Base-by-base conservation (phyloP, 2,113 vertebrate species). In the Theropithecus gelada region DNA sequence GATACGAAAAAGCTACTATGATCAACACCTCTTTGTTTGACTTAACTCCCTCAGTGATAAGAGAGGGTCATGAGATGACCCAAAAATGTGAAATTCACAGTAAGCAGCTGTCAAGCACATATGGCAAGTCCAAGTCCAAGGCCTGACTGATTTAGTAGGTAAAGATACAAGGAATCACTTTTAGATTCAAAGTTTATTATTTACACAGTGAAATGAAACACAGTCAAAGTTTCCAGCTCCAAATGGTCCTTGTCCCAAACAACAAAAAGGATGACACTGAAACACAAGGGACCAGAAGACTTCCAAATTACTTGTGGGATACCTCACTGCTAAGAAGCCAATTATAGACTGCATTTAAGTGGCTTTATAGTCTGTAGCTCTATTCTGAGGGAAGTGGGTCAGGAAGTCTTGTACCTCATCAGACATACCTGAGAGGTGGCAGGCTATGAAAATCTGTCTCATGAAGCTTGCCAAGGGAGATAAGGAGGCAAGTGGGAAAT, bases 1-100 rank as follows among this genome's bases (percentile, higher is more conserved):
- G n/a, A 38, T n/a, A 81, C n/a, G 43, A 45, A 93, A 97, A 93
- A 76, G 8, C 13, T 40, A 85, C 80, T 96, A 88, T 3, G 5
- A 50, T 45, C 32, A 52, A 38, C 30, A 43, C 30, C 30, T 64
- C 84, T 90, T 84, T 70, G 57, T 91, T 35, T 23, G 88, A 61
- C 45, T 88, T 48, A 95, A 55, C n/a, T 88, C 22, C 81, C 30
- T 91, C 27, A 35, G 61, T 43, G 48, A 88, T 89, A 82, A 95
- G 43, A 9, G 32, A 97, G 27, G 6, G 20, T 89, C 10, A n/a
- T 96, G 30, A 83, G 45, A 87, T 75, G 72, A 66, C 43, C 57
- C 57, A 85, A 68, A 83, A 97, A 88, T 86, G 70, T 55, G 59
- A 93, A 88, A 89, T 86, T 93, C 80, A 90, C 16, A 95, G 52